Base-by-base conservation (phyloP, 1,140 invertebrate species). In the Sarcophaga peregrina region DNA sequence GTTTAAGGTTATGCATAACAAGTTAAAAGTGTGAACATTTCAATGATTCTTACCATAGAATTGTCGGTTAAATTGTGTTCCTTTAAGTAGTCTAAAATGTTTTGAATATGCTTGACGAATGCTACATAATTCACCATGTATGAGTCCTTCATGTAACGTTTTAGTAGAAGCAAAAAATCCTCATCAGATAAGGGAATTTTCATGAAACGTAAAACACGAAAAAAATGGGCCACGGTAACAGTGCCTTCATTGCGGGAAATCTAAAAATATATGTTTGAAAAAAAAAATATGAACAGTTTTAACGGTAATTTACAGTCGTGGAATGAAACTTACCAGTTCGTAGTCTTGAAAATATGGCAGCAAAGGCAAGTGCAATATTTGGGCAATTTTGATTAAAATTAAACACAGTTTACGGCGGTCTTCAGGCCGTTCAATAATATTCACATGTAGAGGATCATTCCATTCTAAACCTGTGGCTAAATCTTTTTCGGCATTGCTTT, bases 271-370 rank as follows among this genome's bases (percentile, higher is more conserved):
- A 54, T 8, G 11, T 50, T n/a, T n/a, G n/a, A n/a, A n/a, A n/a
- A 25, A 15, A 52, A 9, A 25, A 45, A 37, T 15, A 76, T 25
- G 15, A 0, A 76, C 0, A 9, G 6, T 8, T 45, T 45, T 10
- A 3, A 76, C 0, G 3, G 46, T 37, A 25, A 45, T 11, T 76
- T 81, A 4, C 25, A 37, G 25, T 4, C 25, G 25, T 37, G 25
- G 25, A n/a, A 1, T 37, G 25, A 37, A 37, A 37, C 25, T 88
- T 85, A 94, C 94, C 86, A 95, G 85, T 87, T 95, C 94, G 87
- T 95, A 95, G 86, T 95, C 94, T 90, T 95, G 94, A 90, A 95
- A 95, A 86, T 95, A 95, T 0, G 94, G 94, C 81, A 92, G 91
- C 15, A 95, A 89, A 3, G 93, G 91, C 81, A 93, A 90, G 75